Conservation (phyloP, 2,113 vertebrate genomes). For the Alouatta palliata region DNA sequence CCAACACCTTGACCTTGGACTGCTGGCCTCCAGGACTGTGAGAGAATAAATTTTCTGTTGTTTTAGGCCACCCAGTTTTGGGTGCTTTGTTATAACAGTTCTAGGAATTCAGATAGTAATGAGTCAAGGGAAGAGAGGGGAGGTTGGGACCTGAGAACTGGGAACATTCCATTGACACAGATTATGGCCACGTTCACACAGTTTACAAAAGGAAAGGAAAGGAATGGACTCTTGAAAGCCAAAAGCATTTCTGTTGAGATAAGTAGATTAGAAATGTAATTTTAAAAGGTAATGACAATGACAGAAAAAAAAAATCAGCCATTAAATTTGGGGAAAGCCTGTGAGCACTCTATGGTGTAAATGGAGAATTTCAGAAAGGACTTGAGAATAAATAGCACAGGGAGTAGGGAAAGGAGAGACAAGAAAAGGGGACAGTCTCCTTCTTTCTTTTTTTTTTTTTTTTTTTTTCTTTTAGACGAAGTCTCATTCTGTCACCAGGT, state of each 20-base stretch:
- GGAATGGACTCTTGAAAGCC: background rate
- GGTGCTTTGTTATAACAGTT: background rate
- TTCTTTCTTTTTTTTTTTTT: no score
- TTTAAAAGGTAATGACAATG: background rate
- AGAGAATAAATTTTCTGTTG: background rate
- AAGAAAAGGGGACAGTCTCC: background rate
- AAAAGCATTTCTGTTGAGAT: background rate
- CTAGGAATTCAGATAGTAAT: background rate
- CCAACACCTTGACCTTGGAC: no score
- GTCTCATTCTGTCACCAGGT: no score
- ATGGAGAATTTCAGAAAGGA: background rate
- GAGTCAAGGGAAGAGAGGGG: background rate
- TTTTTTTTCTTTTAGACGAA: no score
- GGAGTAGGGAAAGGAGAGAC: background rate
- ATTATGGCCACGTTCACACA: background rate
- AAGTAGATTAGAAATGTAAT: background rate
- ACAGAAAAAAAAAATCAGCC: background rate
- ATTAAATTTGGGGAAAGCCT: background rate
- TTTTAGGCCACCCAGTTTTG: background rate
- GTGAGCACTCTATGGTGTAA: background rate
- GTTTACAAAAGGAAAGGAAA: background rate
- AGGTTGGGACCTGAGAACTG: background rate
- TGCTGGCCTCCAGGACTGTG: background rate
- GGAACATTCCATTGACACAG: background rate
- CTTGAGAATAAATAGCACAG: background rate